phyloP scores from a whole-genome alignment of 2,797 vertebrate species.

The Ctenosaura bakeri region DNA sequence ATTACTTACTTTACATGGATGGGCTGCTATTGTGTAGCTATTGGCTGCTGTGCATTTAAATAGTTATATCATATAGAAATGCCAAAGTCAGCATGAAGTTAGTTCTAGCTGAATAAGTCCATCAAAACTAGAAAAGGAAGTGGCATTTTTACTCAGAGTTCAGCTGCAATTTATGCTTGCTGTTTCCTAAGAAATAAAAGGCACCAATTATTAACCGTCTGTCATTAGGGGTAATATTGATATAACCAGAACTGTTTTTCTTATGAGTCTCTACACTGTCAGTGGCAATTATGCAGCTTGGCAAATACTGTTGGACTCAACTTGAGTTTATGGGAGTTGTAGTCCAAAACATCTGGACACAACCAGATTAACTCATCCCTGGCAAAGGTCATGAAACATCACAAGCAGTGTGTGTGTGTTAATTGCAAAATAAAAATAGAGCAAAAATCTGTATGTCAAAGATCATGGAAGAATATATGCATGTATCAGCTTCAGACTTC shows the following conservation, averaged over 20 bases:
- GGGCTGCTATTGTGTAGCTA: not conserved
- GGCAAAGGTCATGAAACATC: too few species aligned
- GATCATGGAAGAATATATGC: too few species aligned
- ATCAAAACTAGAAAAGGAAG: conserved; percentile 21
- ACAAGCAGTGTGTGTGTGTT: too few species aligned
- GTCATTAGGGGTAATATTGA: not conserved
- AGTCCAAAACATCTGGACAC: too few species aligned
- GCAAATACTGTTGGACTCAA: too few species aligned
- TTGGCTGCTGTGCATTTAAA: conserved; percentile 28
- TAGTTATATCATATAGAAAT: conserved; percentile 13
- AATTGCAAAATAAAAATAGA: too few species aligned
- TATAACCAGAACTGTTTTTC: not conserved
- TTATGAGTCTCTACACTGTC: too few species aligned
- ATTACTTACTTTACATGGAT: not conserved
- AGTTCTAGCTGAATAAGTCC: conserved; percentile 34
- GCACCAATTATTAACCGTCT: not conserved
- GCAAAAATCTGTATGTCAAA: too few species aligned
- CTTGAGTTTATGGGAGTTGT: too few species aligned
- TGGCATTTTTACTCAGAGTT: not conserved
- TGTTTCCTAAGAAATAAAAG: not conserved
- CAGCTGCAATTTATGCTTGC: conserved; percentile 41
- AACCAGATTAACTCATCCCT: too few species aligned
- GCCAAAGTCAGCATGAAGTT: conserved; percentile 13
- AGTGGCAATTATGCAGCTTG: too few species aligned
- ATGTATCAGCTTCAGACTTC: too few species aligned